A percentile compares a stretch with the other conserved stretches of the same genome.
phyloP scores from a whole-genome alignment of 2,113 vertebrate genomes.

The Sapayoa aenigma region DNA sequence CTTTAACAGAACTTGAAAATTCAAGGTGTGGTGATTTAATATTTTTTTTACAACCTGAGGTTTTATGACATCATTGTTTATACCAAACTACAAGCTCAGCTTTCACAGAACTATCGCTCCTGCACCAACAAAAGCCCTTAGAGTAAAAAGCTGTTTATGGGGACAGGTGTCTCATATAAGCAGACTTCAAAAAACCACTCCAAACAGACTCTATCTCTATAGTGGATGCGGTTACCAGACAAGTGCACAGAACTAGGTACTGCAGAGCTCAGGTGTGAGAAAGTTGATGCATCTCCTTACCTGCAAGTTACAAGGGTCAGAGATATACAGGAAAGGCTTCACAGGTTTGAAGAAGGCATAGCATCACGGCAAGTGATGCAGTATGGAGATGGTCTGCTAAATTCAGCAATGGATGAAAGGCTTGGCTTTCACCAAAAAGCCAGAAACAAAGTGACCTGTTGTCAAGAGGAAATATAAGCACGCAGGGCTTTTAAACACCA shows the following conservation, averaged over 20 bases:
- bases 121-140: neutral
- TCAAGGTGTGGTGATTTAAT: neutral
- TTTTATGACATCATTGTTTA: neutral
- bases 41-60: neutral
- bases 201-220: neutral
- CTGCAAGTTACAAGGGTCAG: neutral
- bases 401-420: neutral
- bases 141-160: neutral
- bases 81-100: neutral
- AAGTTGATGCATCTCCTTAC: neutral
- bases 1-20: neutral
- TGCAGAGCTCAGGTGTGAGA: neutral
- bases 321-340: neutral
- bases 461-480: neutral
- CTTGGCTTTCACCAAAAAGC: too few relatives aligned
- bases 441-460: neutral
- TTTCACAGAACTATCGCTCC: neutral
- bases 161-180: neutral
- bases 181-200: neutral
- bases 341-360: neutral
- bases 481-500: neutral
- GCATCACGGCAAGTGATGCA: neutral
- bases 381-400: neutral
- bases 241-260: neutral
- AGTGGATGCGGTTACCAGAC: neutral